Percentiles rank a stretch among this genome's conserved stretches.
These are phyloP conservation scores for Saxidomus purpurata DNA, from an alignment of 1,140 invertebrate genomes.

Conservation along the genomic window DNA sequence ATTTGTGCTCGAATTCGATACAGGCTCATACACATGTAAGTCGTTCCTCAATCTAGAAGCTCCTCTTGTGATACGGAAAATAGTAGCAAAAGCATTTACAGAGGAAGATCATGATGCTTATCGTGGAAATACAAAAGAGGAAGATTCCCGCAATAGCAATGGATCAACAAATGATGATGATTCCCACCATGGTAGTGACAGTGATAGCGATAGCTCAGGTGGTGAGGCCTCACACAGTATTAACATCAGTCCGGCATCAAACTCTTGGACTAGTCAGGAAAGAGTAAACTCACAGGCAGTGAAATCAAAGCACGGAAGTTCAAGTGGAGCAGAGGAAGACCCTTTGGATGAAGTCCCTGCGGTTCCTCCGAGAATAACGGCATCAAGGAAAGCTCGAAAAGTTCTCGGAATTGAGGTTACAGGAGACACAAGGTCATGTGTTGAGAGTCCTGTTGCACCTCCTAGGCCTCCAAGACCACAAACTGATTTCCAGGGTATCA, in stretches of 20 bases:
- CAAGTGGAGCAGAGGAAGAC: background rate
- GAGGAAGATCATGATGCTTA: constrained; percentile 28
- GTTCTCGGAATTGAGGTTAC: background rate
- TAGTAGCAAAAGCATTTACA: background rate
- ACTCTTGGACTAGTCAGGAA: background rate
- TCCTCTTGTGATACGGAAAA: background rate
- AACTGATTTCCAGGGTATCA: background rate
- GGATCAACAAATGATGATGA: background rate
- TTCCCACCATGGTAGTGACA: background rate
- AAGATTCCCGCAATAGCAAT: background rate
- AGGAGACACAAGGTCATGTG: background rate
- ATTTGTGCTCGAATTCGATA: constrained; percentile 37
- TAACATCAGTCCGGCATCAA: background rate
- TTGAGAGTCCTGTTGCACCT: background rate
- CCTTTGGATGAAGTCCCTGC: background rate
- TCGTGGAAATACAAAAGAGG: background rate
- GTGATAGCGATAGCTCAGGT: background rate
- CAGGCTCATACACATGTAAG: background rate
- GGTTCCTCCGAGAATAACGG: background rate
- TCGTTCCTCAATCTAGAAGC: background rate
- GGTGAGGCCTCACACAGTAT: background rate
- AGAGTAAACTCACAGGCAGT: background rate
- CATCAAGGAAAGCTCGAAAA: constrained; percentile 6
- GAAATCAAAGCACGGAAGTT: too few relatives aligned
- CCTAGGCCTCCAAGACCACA: background rate